Base-by-base conservation (phyloP, 1,140 invertebrate genomes). In the Drosophila sechellia region DNA sequence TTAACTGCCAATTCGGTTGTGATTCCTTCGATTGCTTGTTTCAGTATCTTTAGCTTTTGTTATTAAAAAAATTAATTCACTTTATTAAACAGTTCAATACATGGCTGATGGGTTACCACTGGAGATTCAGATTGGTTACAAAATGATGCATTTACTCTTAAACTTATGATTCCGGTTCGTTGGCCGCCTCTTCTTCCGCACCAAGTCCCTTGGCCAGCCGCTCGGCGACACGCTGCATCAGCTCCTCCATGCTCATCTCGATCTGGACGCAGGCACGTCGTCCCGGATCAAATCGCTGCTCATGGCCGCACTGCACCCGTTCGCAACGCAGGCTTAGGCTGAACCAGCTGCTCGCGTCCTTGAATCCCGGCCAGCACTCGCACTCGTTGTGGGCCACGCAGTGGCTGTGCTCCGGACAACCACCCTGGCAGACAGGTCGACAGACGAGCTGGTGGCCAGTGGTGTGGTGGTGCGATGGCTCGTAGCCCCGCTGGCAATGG, bases 401-500 rank as follows among this genome's bases (percentile, higher is more conserved):
- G 11, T 78, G 70, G 25, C 79, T 90, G 64, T 91, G 90, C 53
- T 68, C 64, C 11, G 90, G 81, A 65, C 90, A 91, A 11, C 90
- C 90, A 35, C 86, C 81, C 22, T 64, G 74, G 46, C 90, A 91
- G 15, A 87, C 55, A 6, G 90, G 90, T 0, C 90, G 85, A 53
- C 90, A 91, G 52, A 68, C 72, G 11, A 90, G 57, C 46, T 81
- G 70, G 31, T 80, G 72, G 10, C 48, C 77, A 31, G 11, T 66
- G 39, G 65, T 79, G 22, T 81, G 75, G 63, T 81, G 89, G 73
- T 91, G 90, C 20, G 90, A 91, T n/a, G 74, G 69, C 55, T 87
- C 87, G 61, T 91, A 93, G 39, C 93, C 93, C n/a, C 83, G 91
- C 80, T 94, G 93, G 72, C 94, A 95, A 22, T 93, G 90, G 54